Base-by-base conservation (phyloP, 1,140 invertebrate species). In the Vanessa tameamea region DNA sequence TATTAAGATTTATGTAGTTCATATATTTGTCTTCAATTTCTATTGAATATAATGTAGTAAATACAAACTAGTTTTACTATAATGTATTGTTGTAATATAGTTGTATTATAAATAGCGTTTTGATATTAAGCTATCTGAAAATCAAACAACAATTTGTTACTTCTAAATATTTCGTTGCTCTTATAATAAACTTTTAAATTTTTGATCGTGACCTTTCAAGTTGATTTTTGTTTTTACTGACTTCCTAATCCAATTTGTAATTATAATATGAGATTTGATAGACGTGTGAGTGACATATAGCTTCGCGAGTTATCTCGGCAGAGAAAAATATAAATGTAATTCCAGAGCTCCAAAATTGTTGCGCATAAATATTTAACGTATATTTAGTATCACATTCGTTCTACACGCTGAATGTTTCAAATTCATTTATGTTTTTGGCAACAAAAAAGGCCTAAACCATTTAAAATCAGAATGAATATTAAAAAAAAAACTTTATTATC, bases 241-340 rank as follows among this genome's bases (percentile, higher is more conserved):
- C 16, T 61, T 61, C 64, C 47, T 67, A 67, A 61, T 61, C 47
- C 26, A 53, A 73, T 73, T 67, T 67, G 71, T 53, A 65, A 74
- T 69, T 73, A 64, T 74, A 74, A 69, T 64, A 69, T 64, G 61
- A 57, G 50, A 59, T n/a, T 73, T 65, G 71, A 73, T 59, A 67
- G 71, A 69, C 72, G 50, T 69, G 50, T 64, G 72, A 74, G 72
- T 69, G 72, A 59, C 72, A 57, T 64, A 31, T 68, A 64, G 47
- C 66, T 59, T 57, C 50, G 16, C 4, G 55, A 43, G 16, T 66
- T 48, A 72, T 65, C 50, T 66, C n/a, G 14, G 11, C n/a, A 37
- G 43, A 72, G 71, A 48, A 72, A 55, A 59, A 48, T 64, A 43
- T 20, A 61, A 26, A 73, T 15, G 37, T 55, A 73, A 61, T 20